Base-by-base conservation (phyloP, 92 coral and sea anemone species). In the Porites evermanni region DNA sequence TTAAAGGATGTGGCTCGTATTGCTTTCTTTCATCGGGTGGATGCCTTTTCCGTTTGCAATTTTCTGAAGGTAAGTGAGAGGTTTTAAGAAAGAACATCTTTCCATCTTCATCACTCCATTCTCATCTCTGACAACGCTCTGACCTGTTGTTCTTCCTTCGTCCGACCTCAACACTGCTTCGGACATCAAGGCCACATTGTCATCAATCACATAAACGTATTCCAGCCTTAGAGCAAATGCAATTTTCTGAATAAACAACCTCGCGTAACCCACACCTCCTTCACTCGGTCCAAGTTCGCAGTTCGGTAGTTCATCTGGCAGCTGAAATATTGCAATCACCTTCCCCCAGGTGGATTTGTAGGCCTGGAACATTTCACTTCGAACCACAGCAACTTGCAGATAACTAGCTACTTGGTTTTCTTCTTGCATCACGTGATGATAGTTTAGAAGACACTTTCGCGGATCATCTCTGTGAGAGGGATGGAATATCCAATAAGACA, bases 391-490 rank as follows among this genome's bases (percentile, higher is more conserved):
- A 21, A 82, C 78, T 79, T 89, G 92, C 19, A 84, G 66, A 68
- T 66, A 78, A n/a, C 47, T 56, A 44, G 26, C 12, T n/a, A 69
- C 13, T 14, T n/a, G 18, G 52, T 71, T 64, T 2, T 53, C 24
- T 20, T 71, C 74, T 70, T 61, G 70, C 86, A 79, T 75, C 18
- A 82, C 91, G 19, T 88, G 91, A 56, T 70, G 65, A 68, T 88
- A 88, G 50, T 88, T 88, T 50, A 88, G 76, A 53, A 72, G 60
- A 67, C 91, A 88, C 72, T 81, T 82, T n/a, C 84, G 74, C 8
- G 91, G 91, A 29, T 81, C 85, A 53, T 88, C 87, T 73, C 91
- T 83, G 74, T 88, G 91, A 6, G 91, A 88, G 64, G 91, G 87
- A 74, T 88, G 91, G 21, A 88, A 88, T 65, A 88, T 88, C 87